Evolutionary conservation across 2,888 invertebrate species (phyloP), one percentile per base, ranked within the genome.

Genomic region (Endotricha flammealis): DNA sequence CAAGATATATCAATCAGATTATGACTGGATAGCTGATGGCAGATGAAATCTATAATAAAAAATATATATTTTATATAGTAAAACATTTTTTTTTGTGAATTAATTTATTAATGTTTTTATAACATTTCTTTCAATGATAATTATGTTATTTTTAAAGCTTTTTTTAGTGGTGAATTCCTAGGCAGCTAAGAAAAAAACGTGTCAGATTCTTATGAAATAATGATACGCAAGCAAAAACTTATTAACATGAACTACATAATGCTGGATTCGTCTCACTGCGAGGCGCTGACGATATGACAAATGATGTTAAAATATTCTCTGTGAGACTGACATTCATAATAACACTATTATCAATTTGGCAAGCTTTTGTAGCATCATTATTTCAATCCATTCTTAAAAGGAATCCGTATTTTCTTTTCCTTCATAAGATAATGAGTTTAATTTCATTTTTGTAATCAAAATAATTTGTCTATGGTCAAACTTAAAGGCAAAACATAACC

Each of bases 271-370:
- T 69, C 56, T 65, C 82, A 70, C 80, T 53, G 60, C 63, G 54
- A 67, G 77, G 70, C 60, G 63, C 60, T 64, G 57, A 54, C 57
- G 50, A 48, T 56, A 55, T 82, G 71, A 85, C 69, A 79, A 82
- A 81, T 83, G 82, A 81, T 75, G 64, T 55, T 30, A 65, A 69
- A 73, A 74, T 67, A 67, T 67, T 66, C 63, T n/a, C 53, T 51
- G 48, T 57, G 50, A 31, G 22, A 29, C 52, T 45, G 57, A 51
- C 64, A 68, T 68, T 67, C 68, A 70, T 79, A 72, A 76, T 65
- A 73, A 69, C 62, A 71, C 64, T 57, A 85, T 85, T 83, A 85
- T 78, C 79, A 74, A 86, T 85, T 85, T 83, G 74, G 82, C 85
- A 83, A 80, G 85, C 68, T 67, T 66, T 70, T 71, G 67, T 72